Base-by-base conservation (phyloP, 1,140 invertebrate genomes). In the Heliothis subflexa region DNA sequence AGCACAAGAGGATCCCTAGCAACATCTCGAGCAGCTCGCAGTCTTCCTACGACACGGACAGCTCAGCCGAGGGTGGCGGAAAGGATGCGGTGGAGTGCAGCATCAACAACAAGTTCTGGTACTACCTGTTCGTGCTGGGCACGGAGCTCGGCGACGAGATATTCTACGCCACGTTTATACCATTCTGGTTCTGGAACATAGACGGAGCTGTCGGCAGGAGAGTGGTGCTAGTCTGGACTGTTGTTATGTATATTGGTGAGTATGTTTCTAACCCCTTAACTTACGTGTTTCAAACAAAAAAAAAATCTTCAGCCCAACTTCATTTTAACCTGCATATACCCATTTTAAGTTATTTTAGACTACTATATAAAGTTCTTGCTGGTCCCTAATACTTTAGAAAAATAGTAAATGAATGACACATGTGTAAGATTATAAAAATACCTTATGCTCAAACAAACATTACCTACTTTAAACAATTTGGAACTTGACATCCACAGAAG, bases 171-270 rank as follows among this genome's bases (percentile, higher is more conserved):
- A 95, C 96, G 11, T 98, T 98, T 88, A 98, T 99, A 88, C 97
- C 98, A 13, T 98, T 98, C 92, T 98, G 97, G 96, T 97, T 98
- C 86, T 99, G 98, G 98, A 99, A 99, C 92, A 95, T 99, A 77
- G 98, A 98, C 94, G 97, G 97, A 18, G 97, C 97, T 45, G 97
- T 98, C 40, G 97, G 97, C 11, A 93, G 97, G 83, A 95, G 97
- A 90, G 96, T 98, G 18, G 96, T 98, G 18, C 91, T 98, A 28
- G 96, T 98, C 3, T 99, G 98, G 98, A 96, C 97, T 28, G 95
- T 97, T 55, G 95, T 97, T 49, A 98, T 99, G 97, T 98, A 97
- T 81, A 96, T 97, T 87, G 97, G 97, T 97, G 95, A 92, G 79
- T 83, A 75, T 79, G 73, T 25, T 45, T 9, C 33, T 9, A 40